These are phyloP conservation scores for Geotrypetes seraphini DNA, from an alignment of 2,797 vertebrate genomes.

Conservation along the genomic window DNA sequence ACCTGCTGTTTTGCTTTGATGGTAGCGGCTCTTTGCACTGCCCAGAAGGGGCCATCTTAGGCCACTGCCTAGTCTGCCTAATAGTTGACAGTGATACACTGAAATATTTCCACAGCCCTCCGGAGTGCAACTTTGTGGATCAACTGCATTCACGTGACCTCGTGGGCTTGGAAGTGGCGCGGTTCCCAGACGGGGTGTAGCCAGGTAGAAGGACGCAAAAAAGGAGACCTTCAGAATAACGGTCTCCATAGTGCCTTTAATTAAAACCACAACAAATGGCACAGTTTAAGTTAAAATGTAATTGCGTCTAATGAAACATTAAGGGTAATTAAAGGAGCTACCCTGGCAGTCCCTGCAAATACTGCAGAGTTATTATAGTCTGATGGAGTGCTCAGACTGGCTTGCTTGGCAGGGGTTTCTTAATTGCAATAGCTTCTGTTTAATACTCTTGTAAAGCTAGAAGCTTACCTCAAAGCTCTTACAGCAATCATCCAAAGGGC, in stretches of 20 bases:
- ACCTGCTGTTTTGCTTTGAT: too few relatives aligned
- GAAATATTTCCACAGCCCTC: too few relatives aligned
- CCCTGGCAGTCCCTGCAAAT: constrained; percentile 34
- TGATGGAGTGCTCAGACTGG: constrained; percentile 41
- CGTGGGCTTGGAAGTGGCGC: background rate
- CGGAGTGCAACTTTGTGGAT: too few relatives aligned
- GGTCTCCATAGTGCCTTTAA: constrained; percentile 43
- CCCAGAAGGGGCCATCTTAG: too few relatives aligned
- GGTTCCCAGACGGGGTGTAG: background rate
- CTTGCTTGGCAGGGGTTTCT: constrained; percentile 39
- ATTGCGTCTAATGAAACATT: constrained; percentile 56
- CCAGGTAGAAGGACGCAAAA: background rate
- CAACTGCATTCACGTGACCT: too few relatives aligned
- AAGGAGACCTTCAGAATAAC: constrained; percentile 34
- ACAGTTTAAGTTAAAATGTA: constrained; percentile 50
- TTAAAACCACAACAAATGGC: constrained; percentile 52
- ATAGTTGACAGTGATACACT: too few relatives aligned
- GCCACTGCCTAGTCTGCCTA: too few relatives aligned
- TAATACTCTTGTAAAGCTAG: too few relatives aligned
- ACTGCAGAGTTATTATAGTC: constrained; percentile 40
- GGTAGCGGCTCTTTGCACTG: too few relatives aligned
- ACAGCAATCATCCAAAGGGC: too few relatives aligned
- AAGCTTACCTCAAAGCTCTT: too few relatives aligned
- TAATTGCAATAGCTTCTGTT: constrained; percentile 37
- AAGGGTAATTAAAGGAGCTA: constrained; percentile 47